These are phyloP conservation scores for Tokudaia muenninki DNA, from an alignment of 2,797 vertebrate species.

Conservation along the genomic window DNA sequence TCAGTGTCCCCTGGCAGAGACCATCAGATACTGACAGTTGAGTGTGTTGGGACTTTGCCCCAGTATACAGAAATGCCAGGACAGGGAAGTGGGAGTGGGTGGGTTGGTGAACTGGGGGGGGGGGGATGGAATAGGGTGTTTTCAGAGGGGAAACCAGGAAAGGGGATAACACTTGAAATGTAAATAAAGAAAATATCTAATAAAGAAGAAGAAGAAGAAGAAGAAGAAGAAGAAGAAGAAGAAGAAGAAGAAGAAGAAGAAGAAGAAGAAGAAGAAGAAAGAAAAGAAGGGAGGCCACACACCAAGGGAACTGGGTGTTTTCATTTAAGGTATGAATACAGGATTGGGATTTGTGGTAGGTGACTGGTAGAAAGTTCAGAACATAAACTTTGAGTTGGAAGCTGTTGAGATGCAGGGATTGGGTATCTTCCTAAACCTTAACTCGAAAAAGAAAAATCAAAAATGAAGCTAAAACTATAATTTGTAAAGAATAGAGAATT, in stretches of 20 bases:
- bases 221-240: neutral
- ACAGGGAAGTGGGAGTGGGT: too few species aligned
- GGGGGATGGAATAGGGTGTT: too few species aligned
- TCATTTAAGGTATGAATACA: neutral
- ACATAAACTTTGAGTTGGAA: neutral
- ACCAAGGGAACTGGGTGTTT: neutral
- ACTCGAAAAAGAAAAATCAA: neutral
- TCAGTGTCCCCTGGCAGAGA: neutral
- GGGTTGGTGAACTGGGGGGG: too few species aligned
- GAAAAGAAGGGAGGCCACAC: slow-evolving; percentile 33
- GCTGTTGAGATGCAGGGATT: neutral
- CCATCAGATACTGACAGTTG: neutral
- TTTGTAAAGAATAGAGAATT: slow-evolving; percentile 44
- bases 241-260: neutral
- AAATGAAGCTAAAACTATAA: slow-evolving; percentile 30
- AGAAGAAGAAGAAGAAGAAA: too few species aligned
- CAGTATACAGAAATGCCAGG: too few species aligned
- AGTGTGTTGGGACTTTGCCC: neutral
- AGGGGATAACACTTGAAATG: too few species aligned
- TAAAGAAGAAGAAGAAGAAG: too few species aligned
- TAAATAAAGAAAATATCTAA: too few species aligned
- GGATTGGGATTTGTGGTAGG: neutral
- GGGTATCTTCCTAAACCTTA: slow-evolving; percentile 34
- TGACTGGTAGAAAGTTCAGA: neutral
- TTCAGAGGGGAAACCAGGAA: too few species aligned